A percentile compares a stretch with the other conserved stretches of the same genome.
phyloP scores from a whole-genome alignment of 92 coral and sea anemone genomes.

The Diadumene lineata region DNA sequence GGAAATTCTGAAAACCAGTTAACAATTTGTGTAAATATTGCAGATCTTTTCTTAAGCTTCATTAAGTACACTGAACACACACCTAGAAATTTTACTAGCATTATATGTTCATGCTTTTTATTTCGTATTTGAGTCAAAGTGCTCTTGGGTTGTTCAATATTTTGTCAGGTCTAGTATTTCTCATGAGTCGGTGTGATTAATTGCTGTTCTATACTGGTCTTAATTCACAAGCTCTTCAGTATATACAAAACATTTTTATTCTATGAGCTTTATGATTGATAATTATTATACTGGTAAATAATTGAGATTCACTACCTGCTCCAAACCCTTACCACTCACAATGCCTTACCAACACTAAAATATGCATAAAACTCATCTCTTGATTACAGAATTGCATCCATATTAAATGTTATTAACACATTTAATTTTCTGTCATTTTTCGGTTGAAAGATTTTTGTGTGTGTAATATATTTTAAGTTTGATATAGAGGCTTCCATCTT shows the following conservation, averaged over 20 bases:
- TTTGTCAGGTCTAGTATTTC: background rate
- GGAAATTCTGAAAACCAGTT: background rate
- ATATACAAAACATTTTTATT: background rate
- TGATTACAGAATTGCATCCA: background rate
- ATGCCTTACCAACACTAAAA: background rate
- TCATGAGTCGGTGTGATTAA: background rate
- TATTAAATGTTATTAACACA: background rate
- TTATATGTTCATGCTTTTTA: background rate
- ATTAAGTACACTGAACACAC: background rate
- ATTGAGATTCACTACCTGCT: background rate
- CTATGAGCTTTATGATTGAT: background rate
- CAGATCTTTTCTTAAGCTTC: conserved; percentile 2
- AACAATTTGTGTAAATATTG: conserved; percentile 6
- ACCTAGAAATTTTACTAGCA: background rate
- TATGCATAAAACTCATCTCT: background rate
- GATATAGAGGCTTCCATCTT: too few relatives aligned
- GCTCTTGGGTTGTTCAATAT: background rate
- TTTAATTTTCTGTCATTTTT: background rate
- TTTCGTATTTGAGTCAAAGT: background rate
- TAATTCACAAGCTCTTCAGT: background rate
- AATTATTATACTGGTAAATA: conserved; percentile 1
- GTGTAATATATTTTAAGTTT: too few relatives aligned
- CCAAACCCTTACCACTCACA: background rate
- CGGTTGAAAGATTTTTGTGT: background rate
- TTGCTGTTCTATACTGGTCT: background rate